phyloP scores from a whole-genome alignment of 2,797 vertebrate genomes.

The Atherinosoma microstoma region DNA sequence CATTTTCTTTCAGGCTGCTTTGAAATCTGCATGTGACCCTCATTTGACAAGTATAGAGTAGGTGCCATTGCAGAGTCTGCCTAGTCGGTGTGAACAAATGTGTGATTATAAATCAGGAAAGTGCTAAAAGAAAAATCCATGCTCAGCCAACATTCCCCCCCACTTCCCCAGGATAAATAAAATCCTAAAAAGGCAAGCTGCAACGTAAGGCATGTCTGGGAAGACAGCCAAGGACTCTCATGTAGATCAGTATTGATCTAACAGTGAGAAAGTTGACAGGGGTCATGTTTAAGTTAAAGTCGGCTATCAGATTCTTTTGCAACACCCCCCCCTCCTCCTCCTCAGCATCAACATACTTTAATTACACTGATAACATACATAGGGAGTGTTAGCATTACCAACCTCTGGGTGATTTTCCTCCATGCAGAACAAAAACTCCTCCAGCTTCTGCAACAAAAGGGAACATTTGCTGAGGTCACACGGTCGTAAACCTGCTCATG shows the following conservation, averaged over 20 bases:
- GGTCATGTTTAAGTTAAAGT: slow-evolving; percentile 67
- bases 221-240: slow-evolving; percentile 31
- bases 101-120: slow-evolving; percentile 35
- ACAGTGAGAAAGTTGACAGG: slow-evolving; percentile 26
- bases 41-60: not conserved
- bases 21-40: slow-evolving; percentile 3
- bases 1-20: not conserved
- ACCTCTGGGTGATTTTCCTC: slow-evolving; percentile 85
- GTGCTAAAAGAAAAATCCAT: slow-evolving; percentile 19
- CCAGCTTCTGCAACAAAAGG: slow-evolving; percentile 83
- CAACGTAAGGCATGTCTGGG: slow-evolving; percentile 23
- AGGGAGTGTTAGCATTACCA: slow-evolving; percentile 42
- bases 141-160: slow-evolving; percentile 43
- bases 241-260: slow-evolving; percentile 65
- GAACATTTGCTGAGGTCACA: slow-evolving; percentile 68
- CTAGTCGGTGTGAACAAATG: slow-evolving; percentile 28
- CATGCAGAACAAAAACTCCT: slow-evolving; percentile 84
- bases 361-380: slow-evolving; percentile 37
- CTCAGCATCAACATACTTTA: slow-evolving; percentile 37
- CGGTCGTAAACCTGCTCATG: slow-evolving; percentile 70
- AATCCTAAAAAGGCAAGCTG: slow-evolving; percentile 19
- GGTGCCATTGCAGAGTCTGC: not conserved
- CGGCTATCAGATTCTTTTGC: slow-evolving; percentile 44
- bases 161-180: slow-evolving; percentile 17
- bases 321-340: not conserved